phyloP scores from a whole-genome alignment of 2,888 invertebrate species.

The Teinopalpus imperialis region DNA sequence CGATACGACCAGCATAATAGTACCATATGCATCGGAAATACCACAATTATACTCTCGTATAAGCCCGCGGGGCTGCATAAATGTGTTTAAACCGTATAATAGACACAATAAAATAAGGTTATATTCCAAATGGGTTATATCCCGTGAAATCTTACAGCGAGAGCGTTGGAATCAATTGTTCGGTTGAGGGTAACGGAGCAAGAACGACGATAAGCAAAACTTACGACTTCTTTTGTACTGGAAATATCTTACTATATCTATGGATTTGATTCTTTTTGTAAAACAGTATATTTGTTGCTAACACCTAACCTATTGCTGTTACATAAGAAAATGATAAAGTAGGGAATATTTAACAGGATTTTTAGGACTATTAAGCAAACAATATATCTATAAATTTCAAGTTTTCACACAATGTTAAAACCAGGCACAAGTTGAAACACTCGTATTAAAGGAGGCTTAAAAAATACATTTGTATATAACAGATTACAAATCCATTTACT shows the following conservation, averaged over 20 bases:
- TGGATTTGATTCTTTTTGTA: slow-evolving; percentile 40
- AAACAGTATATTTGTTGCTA: slow-evolving; percentile 29
- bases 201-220: slow-evolving; percentile 69
- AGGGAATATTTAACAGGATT: too few relatives aligned
- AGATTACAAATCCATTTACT: too few relatives aligned
- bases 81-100: slow-evolving; percentile 45
- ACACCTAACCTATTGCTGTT: slow-evolving; percentile 13
- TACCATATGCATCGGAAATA: slow-evolving; percentile 25
- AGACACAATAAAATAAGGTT: slow-evolving; percentile 65
- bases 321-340: neutral
- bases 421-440: too few relatives aligned
- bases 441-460: too few relatives aligned
- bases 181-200: slow-evolving; percentile 67
- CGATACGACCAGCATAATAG: slow-evolving; percentile 12
- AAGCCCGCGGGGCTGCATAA: slow-evolving; percentile 30
- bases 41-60: slow-evolving; percentile 21
- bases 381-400: too few relatives aligned
- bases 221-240: slow-evolving; percentile 71
- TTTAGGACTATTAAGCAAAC: too few relatives aligned
- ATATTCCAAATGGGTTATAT: slow-evolving; percentile 61
- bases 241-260: slow-evolving; percentile 60
- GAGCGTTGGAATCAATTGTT: slow-evolving; percentile 70
- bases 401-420: too few relatives aligned
- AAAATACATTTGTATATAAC: too few relatives aligned
- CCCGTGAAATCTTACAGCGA: slow-evolving; percentile 50